Base-by-base conservation (phyloP, 2,113 vertebrate species). In the Aegotheles bennettii region DNA sequence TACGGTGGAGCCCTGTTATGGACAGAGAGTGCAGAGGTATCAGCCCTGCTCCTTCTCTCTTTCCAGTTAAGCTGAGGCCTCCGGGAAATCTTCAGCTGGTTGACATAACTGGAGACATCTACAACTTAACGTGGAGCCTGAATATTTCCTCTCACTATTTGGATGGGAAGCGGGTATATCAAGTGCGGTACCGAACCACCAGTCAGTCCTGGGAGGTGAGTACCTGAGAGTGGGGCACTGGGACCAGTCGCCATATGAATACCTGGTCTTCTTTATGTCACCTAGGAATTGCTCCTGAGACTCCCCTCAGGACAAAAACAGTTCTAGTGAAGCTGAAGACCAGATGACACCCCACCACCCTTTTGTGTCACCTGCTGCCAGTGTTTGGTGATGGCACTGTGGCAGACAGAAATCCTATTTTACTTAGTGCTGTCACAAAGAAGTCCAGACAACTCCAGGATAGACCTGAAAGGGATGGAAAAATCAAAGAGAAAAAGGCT, bases 141-240 rank as follows among this genome's bases (percentile, higher is more conserved):
- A 85, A 89, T n/a, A 59, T 88, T 63, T 59, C 92, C 65, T 98
- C 98, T 57, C 97, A 98, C 59, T 98, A 98, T 88, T 35, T 98
- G 33, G 1, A 84, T 2, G 40, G 23, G 1, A 0, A 4, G 3
- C 67, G 98, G 56, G 84, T 97, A 74, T 98, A 97, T 9, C 73
- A 98, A 94, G 96, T 79, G 65, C 80, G 67, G 54, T 95, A 51
- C 6, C 95, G 93, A 88, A 64, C 60, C 7, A 38, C 9, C 0
- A 93, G n/a, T 38, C 85, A 85, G 13, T 35, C 92, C 87, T 96
- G 93, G 97, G 92, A 97, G 97, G 98, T 98, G 81, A 97, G 97
- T 84, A 31, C 10, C n/a, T n/a, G n/a, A 9, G 54, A 59, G 23
- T 4, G 3, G 3, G 14, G 26, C 35, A 33, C 33, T 10, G 20